phyloP scores from a whole-genome alignment of 2,113 vertebrate species.

The Abramis brama region DNA sequence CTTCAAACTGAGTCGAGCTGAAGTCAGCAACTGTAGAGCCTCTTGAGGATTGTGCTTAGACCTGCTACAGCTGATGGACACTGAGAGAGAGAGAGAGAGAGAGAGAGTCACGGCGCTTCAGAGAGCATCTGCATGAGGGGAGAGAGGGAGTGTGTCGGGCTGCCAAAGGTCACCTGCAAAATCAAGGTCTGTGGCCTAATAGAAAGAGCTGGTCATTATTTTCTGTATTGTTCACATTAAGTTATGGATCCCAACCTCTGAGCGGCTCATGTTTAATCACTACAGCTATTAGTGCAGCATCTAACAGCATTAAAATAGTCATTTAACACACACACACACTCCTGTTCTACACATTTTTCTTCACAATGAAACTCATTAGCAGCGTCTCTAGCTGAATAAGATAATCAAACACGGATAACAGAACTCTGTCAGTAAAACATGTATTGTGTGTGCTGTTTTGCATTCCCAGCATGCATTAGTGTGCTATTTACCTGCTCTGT shows the following conservation, averaged over 20 bases:
- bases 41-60: constrained; percentile 81
- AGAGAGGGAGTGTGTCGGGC: not conserved
- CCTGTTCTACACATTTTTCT: not conserved
- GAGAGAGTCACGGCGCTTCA: constrained; percentile 11
- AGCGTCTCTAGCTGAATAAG: not conserved
- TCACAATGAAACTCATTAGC: not conserved
- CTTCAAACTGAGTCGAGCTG: constrained; percentile 87
- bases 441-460: not conserved
- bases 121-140: constrained; percentile 6
- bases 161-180: constrained; percentile 6
- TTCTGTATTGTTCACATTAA: constrained; percentile 13
- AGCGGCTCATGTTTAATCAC: constrained; percentile 36
- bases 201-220: not conserved
- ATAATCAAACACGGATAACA: not conserved
- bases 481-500: not conserved
- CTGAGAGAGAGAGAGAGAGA: constrained; percentile 71
- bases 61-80: constrained; percentile 86
- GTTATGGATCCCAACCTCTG: constrained; percentile 32
- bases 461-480: constrained; percentile 27
- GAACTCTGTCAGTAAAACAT: not conserved
- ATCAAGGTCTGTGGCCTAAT: not conserved
- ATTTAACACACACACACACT: not conserved
- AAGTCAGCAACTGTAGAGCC: constrained; percentile 87
- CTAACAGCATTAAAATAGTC: constrained; percentile 1
- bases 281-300: constrained; percentile 20